Percentiles rank a stretch among this genome's conserved stretches.
Evolutionary conservation across 2,113 vertebrate species (phyloP).

Genomic region (Neolamprologus modestus): DNA sequence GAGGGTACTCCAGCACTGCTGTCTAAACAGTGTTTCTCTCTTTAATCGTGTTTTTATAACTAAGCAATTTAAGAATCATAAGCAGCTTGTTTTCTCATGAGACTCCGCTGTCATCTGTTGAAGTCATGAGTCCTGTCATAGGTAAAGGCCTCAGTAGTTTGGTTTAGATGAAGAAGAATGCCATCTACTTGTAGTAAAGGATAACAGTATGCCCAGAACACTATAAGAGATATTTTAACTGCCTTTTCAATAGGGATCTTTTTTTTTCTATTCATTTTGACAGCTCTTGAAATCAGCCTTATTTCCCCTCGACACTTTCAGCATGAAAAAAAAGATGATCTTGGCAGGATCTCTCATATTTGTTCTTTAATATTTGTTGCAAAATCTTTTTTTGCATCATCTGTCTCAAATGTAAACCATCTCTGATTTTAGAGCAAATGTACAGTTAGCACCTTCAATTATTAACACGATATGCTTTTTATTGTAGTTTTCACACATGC

Average conservation of each 20-base stretch:
- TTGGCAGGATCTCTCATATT: background rate
- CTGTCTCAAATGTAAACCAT: background rate
- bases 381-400: background rate
- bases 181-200: background rate
- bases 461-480: background rate
- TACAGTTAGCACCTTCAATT: background rate
- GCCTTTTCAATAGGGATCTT: background rate
- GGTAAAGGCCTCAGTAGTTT: background rate
- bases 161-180: background rate
- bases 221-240: background rate
- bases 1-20: background rate
- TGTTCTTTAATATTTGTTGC: background rate
- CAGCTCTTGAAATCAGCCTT: background rate
- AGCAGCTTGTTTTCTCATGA: background rate
- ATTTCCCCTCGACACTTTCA: background rate
- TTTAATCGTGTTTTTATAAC: background rate
- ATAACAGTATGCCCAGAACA: background rate
- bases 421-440: background rate
- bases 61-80: background rate
- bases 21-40: slow-evolving; percentile 6
- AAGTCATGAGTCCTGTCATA: background rate
- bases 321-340: background rate
- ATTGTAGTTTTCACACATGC: background rate
- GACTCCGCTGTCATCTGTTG: background rate
- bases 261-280: background rate